phyloP scores from a whole-genome alignment of 37 sponge, comb jelly and placozoan genomes.

The Haliclona indistincta region DNA sequence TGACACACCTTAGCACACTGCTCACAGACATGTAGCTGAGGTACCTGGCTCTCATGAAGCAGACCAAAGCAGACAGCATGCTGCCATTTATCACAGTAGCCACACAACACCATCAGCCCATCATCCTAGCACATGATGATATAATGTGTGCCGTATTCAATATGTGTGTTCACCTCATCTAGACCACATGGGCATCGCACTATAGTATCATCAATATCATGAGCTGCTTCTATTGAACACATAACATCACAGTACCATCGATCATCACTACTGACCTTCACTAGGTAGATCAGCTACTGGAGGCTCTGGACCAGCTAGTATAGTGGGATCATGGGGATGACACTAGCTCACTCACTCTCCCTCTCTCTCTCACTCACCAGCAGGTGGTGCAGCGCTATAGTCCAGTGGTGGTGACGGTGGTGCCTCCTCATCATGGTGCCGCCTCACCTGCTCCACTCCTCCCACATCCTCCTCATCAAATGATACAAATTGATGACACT shows the following conservation, averaged over 20 bases:
- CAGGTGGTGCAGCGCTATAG: neutral
- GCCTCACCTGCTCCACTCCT: slow-evolving; percentile 4
- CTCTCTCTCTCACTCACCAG: neutral
- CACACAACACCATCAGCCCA: slow-evolving; percentile 84
- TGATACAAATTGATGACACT: slow-evolving; percentile 60
- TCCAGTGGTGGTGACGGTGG: neutral
- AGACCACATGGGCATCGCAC: slow-evolving; percentile 68
- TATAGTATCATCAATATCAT: slow-evolving; percentile 6
- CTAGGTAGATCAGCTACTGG: too few relatives aligned
- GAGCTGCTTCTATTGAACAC: neutral
- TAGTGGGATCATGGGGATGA: too few relatives aligned
- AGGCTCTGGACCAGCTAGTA: too few relatives aligned
- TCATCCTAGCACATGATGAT: slow-evolving; percentile 54
- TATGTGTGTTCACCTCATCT: slow-evolving; percentile 41
- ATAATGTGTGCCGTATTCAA: neutral
- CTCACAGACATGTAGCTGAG: slow-evolving; percentile 75
- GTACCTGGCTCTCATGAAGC: slow-evolving; percentile 46
- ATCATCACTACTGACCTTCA: too few relatives aligned
- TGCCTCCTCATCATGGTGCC: neutral
- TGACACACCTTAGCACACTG: slow-evolving; percentile 34
- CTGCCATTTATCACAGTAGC: slow-evolving; percentile 72
- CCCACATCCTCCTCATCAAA: slow-evolving; percentile 18
- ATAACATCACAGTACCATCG: neutral
- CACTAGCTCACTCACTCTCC: neutral
- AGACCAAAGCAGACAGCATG: slow-evolving; percentile 82